Conservation (phyloP, 2,888 invertebrate genomes). For the Tricholauxania praeusta region DNA sequence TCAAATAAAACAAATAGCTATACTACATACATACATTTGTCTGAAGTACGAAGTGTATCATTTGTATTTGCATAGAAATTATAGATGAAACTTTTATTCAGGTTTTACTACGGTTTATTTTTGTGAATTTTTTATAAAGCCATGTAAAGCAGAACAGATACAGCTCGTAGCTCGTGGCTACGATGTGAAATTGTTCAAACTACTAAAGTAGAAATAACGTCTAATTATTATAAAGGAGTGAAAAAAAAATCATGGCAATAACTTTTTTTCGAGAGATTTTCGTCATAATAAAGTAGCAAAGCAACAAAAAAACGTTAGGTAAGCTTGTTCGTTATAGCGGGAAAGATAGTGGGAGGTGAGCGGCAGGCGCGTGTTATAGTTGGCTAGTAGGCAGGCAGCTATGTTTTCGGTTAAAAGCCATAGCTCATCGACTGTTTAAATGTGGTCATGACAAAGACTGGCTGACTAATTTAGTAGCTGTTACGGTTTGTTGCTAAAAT, state of each 20-base stretch:
- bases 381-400: not conserved
- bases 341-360: not conserved
- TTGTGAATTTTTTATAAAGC: too few relatives aligned
- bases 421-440: conserved; percentile 11
- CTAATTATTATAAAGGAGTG: not conserved
- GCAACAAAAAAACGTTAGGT: not conserved
- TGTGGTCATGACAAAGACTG: not conserved
- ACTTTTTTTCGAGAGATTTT: not conserved
- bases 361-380: not conserved
- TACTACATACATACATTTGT: not conserved
- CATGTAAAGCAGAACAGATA: too few relatives aligned
- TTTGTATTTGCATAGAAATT: too few relatives aligned
- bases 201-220: not conserved
- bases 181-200: not conserved
- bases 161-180: too few relatives aligned
- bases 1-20: not conserved
- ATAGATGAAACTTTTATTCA: too few relatives aligned
- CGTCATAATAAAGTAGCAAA: conserved; percentile 3
- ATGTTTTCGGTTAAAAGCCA: not conserved
- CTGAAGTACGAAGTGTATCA: not conserved
- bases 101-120: too few relatives aligned
- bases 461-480: too few relatives aligned
- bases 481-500: too few relatives aligned
- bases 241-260: not conserved
- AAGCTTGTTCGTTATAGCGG: too few relatives aligned